Evolutionary conservation across 2,797 vertebrate species (phyloP).

Genomic region (Oreochromis mossambicus): DNA sequence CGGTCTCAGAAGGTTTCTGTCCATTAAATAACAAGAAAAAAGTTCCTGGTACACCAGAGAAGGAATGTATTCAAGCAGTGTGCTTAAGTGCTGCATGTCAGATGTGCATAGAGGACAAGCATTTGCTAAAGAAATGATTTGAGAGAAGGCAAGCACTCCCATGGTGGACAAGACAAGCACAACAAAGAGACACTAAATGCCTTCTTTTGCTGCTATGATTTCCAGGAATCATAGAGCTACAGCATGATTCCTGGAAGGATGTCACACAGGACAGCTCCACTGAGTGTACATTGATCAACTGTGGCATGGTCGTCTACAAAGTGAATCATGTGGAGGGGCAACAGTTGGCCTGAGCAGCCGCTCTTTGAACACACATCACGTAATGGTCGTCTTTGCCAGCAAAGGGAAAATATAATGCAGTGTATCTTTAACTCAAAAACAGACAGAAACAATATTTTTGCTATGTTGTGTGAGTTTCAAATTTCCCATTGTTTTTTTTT

Average conservation of each 20-base stretch:
- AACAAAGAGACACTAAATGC: neutral
- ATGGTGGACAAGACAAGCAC: neutral
- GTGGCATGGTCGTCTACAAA: neutral
- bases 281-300: neutral
- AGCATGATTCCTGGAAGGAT: neutral
- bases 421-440: neutral
- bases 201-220: neutral
- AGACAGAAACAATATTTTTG: neutral
- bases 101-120: neutral
- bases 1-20: neutral
- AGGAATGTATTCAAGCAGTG: neutral
- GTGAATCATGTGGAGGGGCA: neutral
- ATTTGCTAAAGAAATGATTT: neutral
- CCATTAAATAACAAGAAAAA: neutral
- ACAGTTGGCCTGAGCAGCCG: neutral
- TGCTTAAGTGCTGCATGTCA: neutral
- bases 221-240: neutral
- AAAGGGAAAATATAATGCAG: neutral
- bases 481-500: neutral
- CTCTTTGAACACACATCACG: neutral
- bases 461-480: neutral
- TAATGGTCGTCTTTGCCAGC: neutral
- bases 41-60: neutral
- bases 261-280: neutral
- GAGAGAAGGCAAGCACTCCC: neutral